phyloP scores from a whole-genome alignment of 2,797 vertebrate species.

The Myiotriccus ornatus region DNA sequence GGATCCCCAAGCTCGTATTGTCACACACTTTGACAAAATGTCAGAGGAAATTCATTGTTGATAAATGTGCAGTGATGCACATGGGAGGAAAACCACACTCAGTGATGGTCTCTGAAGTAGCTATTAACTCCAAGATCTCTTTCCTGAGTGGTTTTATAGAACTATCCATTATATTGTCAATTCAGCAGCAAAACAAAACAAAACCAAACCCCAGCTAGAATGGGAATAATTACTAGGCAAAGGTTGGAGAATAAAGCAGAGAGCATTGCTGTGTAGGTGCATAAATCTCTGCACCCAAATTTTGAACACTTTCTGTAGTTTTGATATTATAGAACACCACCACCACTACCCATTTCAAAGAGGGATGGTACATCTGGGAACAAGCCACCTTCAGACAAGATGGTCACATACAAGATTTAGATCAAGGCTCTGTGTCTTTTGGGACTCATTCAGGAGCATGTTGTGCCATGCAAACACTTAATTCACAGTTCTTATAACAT shows the following conservation, averaged over 20 bases:
- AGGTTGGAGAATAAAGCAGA: background rate
- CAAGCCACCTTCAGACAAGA: background rate
- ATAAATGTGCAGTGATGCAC: constrained; percentile 47
- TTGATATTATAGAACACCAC: background rate
- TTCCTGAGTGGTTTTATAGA: constrained; percentile 46
- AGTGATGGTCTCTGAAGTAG: constrained; percentile 15
- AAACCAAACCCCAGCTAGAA: background rate
- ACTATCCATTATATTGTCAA: constrained; percentile 46
- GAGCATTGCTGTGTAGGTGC: background rate
- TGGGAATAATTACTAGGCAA: background rate
- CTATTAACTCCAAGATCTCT: constrained; percentile 51
- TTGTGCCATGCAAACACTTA: background rate
- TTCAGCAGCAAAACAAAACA: constrained; percentile 20
- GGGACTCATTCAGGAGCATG: background rate
- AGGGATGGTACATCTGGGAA: background rate
- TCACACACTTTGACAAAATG: background rate
- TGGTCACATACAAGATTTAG: background rate
- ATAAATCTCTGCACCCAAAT: background rate
- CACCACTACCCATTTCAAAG: background rate
- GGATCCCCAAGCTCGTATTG: background rate
- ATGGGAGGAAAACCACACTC: background rate
- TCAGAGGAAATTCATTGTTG: constrained; percentile 18
- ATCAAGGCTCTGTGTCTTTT: background rate
- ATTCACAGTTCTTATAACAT: background rate
- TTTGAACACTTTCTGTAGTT: background rate